phyloP scores from a whole-genome alignment of 2,888 invertebrate species.

The Trissolcus brochymenae region DNA sequence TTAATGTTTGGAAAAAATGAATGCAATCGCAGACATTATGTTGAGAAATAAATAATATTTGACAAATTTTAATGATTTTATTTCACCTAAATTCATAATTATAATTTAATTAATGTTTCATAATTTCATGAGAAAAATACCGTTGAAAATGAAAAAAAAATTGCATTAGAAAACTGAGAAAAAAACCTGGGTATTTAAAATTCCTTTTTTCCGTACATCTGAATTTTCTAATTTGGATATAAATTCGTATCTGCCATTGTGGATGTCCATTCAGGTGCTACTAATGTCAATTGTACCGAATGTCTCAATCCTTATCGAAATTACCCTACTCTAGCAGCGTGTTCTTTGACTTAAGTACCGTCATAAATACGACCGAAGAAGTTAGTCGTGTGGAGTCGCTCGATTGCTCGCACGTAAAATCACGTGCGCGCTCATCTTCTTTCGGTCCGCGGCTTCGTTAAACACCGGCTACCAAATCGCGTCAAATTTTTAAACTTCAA shows the following conservation, averaged over 20 bases:
- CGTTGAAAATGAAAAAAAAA: no score
- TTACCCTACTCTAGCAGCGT: constrained; percentile 28
- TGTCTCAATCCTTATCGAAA: constrained; percentile 33
- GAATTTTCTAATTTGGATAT: neutral
- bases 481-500: neutral
- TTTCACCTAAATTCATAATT: no score
- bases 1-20: no score
- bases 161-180: no score
- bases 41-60: no score
- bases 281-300: neutral
- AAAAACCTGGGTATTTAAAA: no score
- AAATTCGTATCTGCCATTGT: neutral
- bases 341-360: constrained; percentile 21
- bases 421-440: constrained; percentile 34
- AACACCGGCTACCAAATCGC: neutral
- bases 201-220: no score
- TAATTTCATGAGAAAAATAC: no score
- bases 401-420: constrained; percentile 19
- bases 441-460: constrained; percentile 12
- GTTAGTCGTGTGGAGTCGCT: constrained; percentile 49
- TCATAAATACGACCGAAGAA: constrained; percentile 39
- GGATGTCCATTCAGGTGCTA: neutral
- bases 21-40: no score
- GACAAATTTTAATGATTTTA: no score
- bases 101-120: no score